Evolutionary conservation across 2,113 vertebrate genomes (phyloP).

Genomic region (Tragelaphus imberbis): DNA sequence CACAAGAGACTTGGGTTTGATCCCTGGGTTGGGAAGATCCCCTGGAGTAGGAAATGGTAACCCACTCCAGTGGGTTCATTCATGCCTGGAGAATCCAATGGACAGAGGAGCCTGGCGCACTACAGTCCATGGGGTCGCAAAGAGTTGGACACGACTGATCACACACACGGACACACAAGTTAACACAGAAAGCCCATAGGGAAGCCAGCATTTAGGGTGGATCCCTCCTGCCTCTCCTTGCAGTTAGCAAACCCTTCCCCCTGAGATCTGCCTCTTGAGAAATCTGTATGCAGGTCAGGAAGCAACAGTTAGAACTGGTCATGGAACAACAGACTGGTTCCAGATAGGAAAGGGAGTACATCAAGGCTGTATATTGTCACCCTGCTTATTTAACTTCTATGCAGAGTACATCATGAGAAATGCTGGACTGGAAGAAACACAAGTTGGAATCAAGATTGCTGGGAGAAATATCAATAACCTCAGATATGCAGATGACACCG

Average conservation of each 20-base stretch:
- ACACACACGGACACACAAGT: fast-evolving
- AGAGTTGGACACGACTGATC: not conserved
- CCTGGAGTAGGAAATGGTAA: not conserved
- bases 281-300: too few species aligned
- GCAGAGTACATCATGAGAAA: too few species aligned
- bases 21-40: not conserved
- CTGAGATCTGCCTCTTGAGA: not conserved
- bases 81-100: not conserved
- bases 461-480: too few species aligned
- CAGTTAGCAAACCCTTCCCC: not conserved
- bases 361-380: too few species aligned
- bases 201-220: fast-evolving
- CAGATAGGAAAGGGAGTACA: too few species aligned
- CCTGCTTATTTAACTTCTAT: too few species aligned
- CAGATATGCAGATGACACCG: too few species aligned
- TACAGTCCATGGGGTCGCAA: not conserved
- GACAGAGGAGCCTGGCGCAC: not conserved
- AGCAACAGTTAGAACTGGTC: too few species aligned
- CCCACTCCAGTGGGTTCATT: not conserved
- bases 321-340: too few species aligned
- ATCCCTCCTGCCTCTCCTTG: not conserved
- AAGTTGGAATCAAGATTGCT: too few species aligned
- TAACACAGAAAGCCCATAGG: not conserved
- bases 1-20: not conserved
- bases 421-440: too few species aligned